Evolutionary conservation across 1,140 invertebrate genomes (phyloP).

Genomic region (Medauroidea extradentata): DNA sequence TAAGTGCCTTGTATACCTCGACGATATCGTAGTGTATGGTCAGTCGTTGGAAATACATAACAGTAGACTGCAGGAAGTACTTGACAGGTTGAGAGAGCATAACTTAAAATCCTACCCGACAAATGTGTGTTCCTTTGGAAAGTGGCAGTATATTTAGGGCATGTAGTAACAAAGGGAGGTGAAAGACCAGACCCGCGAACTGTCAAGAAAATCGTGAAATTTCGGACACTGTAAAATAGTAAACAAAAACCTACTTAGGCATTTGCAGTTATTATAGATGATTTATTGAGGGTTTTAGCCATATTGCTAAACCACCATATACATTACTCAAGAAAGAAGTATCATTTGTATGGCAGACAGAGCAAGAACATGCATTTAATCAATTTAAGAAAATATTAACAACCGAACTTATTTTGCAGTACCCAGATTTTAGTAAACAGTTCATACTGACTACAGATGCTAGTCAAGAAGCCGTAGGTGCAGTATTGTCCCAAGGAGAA

Average conservation of each 20-base stretch:
- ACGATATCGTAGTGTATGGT: slow-evolving; percentile 42
- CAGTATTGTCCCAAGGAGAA: slow-evolving; percentile 15
- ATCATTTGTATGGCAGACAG: slow-evolving; percentile 27
- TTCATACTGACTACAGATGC: slow-evolving; percentile 12
- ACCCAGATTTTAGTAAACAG: neutral
- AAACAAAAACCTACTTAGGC: slow-evolving; percentile 43
- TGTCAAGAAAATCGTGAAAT: slow-evolving; percentile 36
- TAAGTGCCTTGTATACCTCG: slow-evolving; percentile 40
- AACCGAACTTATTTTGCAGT: neutral
- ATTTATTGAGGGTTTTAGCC: slow-evolving; percentile 39
- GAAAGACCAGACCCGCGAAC: slow-evolving; percentile 42
- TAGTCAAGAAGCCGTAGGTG: slow-evolving; percentile 11
- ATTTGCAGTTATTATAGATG: slow-evolving; percentile 41
- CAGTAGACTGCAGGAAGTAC: slow-evolving; percentile 26
- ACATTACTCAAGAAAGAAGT: slow-evolving; percentile 36
- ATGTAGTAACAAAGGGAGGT: slow-evolving; percentile 39
- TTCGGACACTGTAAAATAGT: slow-evolving; percentile 36
- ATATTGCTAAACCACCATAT: slow-evolving; percentile 36
- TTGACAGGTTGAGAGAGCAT: slow-evolving; percentile 33
- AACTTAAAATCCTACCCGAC: slow-evolving; percentile 44
- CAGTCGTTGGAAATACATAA: slow-evolving; percentile 34
- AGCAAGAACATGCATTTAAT: slow-evolving; percentile 32
- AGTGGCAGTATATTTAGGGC: slow-evolving; percentile 44
- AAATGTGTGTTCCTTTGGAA: slow-evolving; percentile 46
- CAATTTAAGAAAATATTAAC: slow-evolving; percentile 11